phyloP scores from a whole-genome alignment of 2,888 invertebrate genomes.

The Erpobdella octoculata region DNA sequence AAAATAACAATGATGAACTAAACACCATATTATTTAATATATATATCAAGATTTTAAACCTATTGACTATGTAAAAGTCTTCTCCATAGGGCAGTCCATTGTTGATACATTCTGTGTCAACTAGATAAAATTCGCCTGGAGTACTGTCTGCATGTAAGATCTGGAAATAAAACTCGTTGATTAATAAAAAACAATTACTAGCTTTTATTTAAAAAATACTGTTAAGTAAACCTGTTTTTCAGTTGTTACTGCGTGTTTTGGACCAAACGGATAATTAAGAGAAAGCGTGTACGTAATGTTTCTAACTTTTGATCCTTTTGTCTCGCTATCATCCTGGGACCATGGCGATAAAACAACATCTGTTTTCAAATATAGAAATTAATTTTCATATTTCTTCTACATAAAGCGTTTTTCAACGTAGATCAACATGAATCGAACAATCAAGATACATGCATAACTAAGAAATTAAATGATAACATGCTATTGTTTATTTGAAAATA shows the following conservation, averaged over 20 bases:
- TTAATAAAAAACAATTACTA: background rate
- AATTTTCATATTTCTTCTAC: no score
- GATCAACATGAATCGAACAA: no score
- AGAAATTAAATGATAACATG: no score
- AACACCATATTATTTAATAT: background rate
- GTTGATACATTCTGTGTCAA: constrained; percentile 74
- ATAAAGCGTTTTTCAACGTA: no score
- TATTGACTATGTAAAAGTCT: constrained; percentile 72
- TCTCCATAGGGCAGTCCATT: constrained; percentile 92
- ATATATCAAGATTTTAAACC: background rate
- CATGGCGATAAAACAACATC: constrained; percentile 63
- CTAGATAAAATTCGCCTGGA: constrained; percentile 76
- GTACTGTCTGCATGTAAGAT: constrained; percentile 42
- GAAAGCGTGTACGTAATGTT: constrained; percentile 74
- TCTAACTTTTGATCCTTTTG: constrained; percentile 51
- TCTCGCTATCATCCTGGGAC: constrained; percentile 61
- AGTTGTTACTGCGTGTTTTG: constrained; percentile 77
- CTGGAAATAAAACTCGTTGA: background rate
- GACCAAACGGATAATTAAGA: constrained; percentile 77
- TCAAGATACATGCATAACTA: no score
- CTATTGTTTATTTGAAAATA: no score
- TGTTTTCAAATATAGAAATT: constrained; percentile 32
- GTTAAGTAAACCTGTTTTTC: constrained; percentile 62
- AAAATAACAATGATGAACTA: background rate
- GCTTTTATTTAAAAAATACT: background rate